A percentile compares a stretch with the other conserved stretches of the same genome.
Conservation (phyloP, 2,888 invertebrate genomes). For the Lasiommata megera region DNA sequence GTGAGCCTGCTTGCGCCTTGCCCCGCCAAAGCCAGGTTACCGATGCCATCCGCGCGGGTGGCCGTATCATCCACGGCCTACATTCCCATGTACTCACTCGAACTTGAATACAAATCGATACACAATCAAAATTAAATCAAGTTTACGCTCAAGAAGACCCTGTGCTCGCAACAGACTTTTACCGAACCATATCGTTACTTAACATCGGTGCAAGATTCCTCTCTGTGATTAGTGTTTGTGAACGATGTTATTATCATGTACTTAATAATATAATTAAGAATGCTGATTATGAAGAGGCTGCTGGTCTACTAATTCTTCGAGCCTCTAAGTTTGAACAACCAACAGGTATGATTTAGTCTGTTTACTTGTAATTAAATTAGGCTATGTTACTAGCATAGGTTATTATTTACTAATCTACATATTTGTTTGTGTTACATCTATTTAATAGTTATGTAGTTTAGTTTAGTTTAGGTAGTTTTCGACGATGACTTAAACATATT, state of each 20-base stretch:
- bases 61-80: slow-evolving; percentile 49
- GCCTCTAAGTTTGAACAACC: slow-evolving; percentile 19
- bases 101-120: slow-evolving; percentile 64
- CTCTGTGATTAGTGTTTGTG: slow-evolving; percentile 53
- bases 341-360: slow-evolving; percentile 25
- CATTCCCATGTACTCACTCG: slow-evolving; percentile 32
- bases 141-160: slow-evolving; percentile 17
- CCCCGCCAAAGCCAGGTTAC: slow-evolving; percentile 54
- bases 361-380: slow-evolving; percentile 3
- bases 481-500: too few relatives aligned
- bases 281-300: slow-evolving; percentile 37
- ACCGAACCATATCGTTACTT: slow-evolving; percentile 23
- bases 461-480: too few relatives aligned
- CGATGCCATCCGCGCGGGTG: slow-evolving; percentile 59
- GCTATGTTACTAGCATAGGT: background rate
- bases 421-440: background rate
- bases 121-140: slow-evolving; percentile 43
- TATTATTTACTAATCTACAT: background rate
- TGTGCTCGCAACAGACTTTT: slow-evolving; percentile 16
- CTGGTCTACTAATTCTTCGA: slow-evolving; percentile 22
- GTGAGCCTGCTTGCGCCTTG: slow-evolving; percentile 54
- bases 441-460: background rate
- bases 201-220: slow-evolving; percentile 35
- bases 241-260: slow-evolving; percentile 44
- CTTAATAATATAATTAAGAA: slow-evolving; percentile 34